Base-by-base conservation (phyloP, 1,140 invertebrate species). In the Uloborus diversus region DNA sequence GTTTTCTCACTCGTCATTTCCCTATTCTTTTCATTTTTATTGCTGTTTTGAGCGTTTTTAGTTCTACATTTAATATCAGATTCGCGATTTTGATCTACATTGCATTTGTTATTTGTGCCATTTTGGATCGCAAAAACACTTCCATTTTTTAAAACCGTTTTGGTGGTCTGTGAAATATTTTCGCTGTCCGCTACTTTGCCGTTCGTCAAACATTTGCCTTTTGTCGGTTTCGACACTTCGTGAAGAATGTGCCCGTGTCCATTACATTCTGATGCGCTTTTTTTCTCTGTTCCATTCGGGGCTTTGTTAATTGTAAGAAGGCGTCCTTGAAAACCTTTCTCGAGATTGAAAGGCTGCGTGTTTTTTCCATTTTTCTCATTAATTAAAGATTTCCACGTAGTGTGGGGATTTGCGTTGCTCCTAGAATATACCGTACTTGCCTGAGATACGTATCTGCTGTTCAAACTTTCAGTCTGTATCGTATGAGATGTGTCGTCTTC, bases 341-440 rank as follows among this genome's bases (percentile, higher is more conserved):
- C 79, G 3, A 80, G 30, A 30, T 71, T 70, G 23, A 80, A 80
- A 4, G 68, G 79, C 11, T 80, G 66, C 5, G 66, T 42, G 27
- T 71, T 71, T 32, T 80, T 80, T 0, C 13, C 25, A 30, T 80
- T 80, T 56, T 51, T 61, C 32, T 80, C 66, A 0, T 66, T 61
- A 64, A 80, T 80, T 30, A 80, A 47, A 1, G 68, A 56, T 25
- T 80, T 80, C 79, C 79, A 80, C 2, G 79, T 80, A 3, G 79
- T 80, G 32, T 80, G 66, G 49, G 79, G 64, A n/a, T 37, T 35
- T 0, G 59, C 35, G 11, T 57, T 56, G 14, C 25, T 65, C 20
- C 25, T 35, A 2, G 32, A n/a, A 23, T 51, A 56, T 1, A 30
- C n/a, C 5, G 4, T 70, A 4, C 28, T 17, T 1, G 73, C 20